A percentile compares a stretch with the other conserved stretches of the same genome.
Conservation (phyloP, 2,797 vertebrate species). For the Rhynchotus rufescens region DNA sequence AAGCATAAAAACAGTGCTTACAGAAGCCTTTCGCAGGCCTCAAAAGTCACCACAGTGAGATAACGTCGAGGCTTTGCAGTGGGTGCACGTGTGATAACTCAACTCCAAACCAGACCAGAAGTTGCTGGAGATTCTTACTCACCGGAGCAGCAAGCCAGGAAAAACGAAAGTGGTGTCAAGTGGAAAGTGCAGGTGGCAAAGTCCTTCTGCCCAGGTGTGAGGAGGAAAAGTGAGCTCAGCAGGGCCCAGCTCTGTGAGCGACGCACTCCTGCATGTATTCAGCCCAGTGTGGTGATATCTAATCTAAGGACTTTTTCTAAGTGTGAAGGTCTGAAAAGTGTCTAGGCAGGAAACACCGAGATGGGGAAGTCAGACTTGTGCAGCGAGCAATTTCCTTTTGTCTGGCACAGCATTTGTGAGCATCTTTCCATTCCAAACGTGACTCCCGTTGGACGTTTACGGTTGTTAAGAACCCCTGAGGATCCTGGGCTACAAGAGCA, state of each 20-base stretch:
- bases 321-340: not conserved
- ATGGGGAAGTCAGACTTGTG: not conserved
- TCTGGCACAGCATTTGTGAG: not conserved
- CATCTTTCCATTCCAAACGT: not conserved
- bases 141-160: not conserved
- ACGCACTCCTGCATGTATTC: not conserved
- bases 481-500: not conserved
- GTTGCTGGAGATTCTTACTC: not conserved
- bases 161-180: not conserved
- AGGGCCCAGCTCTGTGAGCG: rapidly evolving
- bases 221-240: not conserved
- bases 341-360: not conserved
- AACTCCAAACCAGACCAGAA: rapidly evolving
- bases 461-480: not conserved
- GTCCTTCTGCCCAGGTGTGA: not conserved
- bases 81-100: rapidly evolving
- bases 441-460: rapidly evolving
- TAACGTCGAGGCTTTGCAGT: not conserved
- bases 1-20: not conserved
- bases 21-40: not conserved
- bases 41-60: not conserved
- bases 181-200: not conserved
- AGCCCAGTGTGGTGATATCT: not conserved
- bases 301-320: too few species aligned
- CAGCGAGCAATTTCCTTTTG: not conserved